Percentiles rank a stretch among this genome's conserved stretches.
These are phyloP conservation scores for Nettapus auritus DNA, from an alignment of 2,113 vertebrate genomes.

Conservation along the genomic window DNA sequence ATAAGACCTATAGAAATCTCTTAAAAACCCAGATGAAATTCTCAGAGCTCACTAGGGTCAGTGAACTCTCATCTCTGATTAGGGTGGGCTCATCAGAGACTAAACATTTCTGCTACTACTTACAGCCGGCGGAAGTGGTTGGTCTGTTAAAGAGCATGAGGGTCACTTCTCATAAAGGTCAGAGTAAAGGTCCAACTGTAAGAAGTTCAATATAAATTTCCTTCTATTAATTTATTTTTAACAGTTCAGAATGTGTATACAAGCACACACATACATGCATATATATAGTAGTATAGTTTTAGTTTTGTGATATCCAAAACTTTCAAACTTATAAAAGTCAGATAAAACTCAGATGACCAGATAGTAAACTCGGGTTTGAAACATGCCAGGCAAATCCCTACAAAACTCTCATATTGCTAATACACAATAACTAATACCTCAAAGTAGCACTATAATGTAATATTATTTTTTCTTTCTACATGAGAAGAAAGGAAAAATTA, in stretches of 20 bases:
- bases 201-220: background rate
- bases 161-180: background rate
- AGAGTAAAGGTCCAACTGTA: background rate
- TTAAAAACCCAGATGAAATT: background rate
- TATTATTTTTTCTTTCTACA: background rate
- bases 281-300: background rate
- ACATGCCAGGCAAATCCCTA: background rate
- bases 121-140: background rate
- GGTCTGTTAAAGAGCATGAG: background rate
- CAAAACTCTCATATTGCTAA: background rate
- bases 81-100: background rate
- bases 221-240: background rate
- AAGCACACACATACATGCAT: no score
- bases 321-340: background rate
- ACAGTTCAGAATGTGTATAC: background rate
- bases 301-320: background rate
- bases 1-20: background rate
- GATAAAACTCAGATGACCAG: background rate
- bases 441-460: background rate
- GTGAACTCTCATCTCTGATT: background rate
- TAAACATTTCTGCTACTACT: fast-evolving
- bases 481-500: background rate
- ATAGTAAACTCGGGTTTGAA: background rate
- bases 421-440: background rate
- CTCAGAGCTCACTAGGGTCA: background rate